phyloP scores from a whole-genome alignment of 2,113 vertebrate genomes.

The Xiphophorus maculatus region DNA sequence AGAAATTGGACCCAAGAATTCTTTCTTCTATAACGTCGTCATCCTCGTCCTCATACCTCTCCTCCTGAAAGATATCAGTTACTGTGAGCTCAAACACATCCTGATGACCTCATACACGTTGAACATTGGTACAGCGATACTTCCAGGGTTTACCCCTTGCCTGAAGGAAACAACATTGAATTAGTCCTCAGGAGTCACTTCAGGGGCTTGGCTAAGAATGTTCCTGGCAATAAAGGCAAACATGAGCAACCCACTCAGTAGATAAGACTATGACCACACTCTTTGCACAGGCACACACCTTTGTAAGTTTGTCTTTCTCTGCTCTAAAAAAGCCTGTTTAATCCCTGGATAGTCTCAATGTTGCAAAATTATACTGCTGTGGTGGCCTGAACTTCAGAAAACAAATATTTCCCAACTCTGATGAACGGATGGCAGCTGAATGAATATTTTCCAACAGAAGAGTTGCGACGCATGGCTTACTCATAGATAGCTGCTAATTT shows the following conservation, averaged over 20 bases:
- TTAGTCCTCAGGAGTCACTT: not conserved
- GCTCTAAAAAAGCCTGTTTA: constrained; percentile 12
- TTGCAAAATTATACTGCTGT: constrained; percentile 34
- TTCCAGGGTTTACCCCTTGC: constrained; percentile 18
- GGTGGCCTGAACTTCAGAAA: constrained; percentile 43
- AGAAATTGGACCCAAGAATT: constrained; percentile 84
- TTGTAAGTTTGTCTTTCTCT: not conserved
- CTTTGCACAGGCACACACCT: not conserved
- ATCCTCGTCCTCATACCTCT: constrained; percentile 78
- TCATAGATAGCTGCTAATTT: constrained; percentile 41
- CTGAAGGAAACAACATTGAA: constrained; percentile 18
- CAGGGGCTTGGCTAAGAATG: not conserved
- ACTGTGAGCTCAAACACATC: constrained; percentile 40
- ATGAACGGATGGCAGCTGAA: constrained; percentile 32
- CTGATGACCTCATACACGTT: constrained; percentile 21
- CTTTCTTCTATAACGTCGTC: constrained; percentile 84
- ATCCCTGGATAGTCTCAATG: not conserved
- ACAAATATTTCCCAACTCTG: constrained; percentile 67
- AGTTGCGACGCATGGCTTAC: constrained; percentile 45
- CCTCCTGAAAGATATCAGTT: constrained; percentile 74
- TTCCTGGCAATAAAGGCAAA: constrained; percentile 8
- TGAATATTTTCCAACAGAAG: constrained; percentile 37
- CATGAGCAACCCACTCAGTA: not conserved
- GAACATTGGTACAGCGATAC: constrained; percentile 53
- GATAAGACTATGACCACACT: not conserved